phyloP scores from a whole-genome alignment of 2,797 vertebrate species.

The Takifugu ocellatus region DNA sequence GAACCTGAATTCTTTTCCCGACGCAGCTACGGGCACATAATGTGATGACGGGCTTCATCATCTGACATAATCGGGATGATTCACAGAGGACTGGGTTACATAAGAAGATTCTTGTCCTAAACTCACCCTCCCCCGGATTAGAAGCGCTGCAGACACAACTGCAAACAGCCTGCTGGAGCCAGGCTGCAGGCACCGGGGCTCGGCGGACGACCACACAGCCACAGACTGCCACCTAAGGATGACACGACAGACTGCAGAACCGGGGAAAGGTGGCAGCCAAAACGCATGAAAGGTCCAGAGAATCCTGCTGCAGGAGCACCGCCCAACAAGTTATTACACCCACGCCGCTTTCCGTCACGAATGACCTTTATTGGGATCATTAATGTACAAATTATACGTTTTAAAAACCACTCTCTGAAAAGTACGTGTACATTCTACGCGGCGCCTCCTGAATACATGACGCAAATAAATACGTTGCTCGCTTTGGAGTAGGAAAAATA shows the following conservation, averaged over 20 bases:
- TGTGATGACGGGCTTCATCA: conserved; percentile 40
- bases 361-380: conserved; percentile 43
- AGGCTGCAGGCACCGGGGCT: neutral
- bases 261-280: too few species aligned
- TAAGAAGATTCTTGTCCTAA: conserved; percentile 49
- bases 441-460: conserved; percentile 13
- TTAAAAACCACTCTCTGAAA: conserved; percentile 18
- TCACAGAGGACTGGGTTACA: conserved; percentile 50
- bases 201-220: neutral
- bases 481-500: conserved; percentile 19
- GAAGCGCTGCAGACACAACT: conserved; percentile 21
- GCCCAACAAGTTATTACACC: too few species aligned
- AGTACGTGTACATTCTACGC: conserved; percentile 35
- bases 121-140: conserved; percentile 35
- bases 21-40: conserved; percentile 9
- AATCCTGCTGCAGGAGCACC: neutral
- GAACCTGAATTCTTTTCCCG: neutral
- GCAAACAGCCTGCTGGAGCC: conserved; percentile 11
- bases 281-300: neutral
- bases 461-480: conserved; percentile 59
- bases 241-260: neutral
- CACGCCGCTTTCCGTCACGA: conserved; percentile 32
- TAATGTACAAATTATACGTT: conserved; percentile 16
- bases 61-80: conserved; percentile 63
- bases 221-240: conserved; percentile 36